Evolutionary conservation across 2,888 invertebrate genomes (phyloP).

Genomic region (Deilephila porcellus): DNA sequence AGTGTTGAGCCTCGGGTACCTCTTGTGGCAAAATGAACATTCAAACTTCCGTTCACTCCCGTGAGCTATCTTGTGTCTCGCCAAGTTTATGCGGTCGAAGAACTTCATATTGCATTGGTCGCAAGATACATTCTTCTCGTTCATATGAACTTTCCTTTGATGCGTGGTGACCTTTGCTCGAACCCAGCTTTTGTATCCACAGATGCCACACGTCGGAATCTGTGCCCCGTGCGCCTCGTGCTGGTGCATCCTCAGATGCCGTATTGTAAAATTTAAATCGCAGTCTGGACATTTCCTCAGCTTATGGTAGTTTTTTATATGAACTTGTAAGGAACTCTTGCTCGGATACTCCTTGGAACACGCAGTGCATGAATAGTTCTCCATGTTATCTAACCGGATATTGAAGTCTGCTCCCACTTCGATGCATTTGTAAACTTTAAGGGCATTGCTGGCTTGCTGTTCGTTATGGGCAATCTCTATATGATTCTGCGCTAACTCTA

Average conservation of each 20-base stretch:
- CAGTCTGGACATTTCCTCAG: slow-evolving; percentile 29
- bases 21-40: slow-evolving; percentile 54
- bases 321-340: not conserved
- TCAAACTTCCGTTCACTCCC: slow-evolving; percentile 44
- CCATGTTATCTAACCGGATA: slow-evolving; percentile 19
- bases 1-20: slow-evolving; percentile 41
- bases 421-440: not conserved
- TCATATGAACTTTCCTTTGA: slow-evolving; percentile 38
- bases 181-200: slow-evolving; percentile 35
- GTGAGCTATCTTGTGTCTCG: slow-evolving; percentile 43
- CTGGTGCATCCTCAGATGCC: not conserved
- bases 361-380: slow-evolving; percentile 28
- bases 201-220: slow-evolving; percentile 39
- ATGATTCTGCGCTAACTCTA: not conserved
- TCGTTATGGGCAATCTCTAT: not conserved
- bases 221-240: slow-evolving; percentile 30
- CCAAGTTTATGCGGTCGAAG: slow-evolving; percentile 11
- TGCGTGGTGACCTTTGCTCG: slow-evolving; percentile 14
- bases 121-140: slow-evolving; percentile 56
- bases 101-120: slow-evolving; percentile 38
- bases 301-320: slow-evolving; percentile 20
- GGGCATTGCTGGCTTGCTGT: not conserved
- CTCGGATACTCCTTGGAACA: slow-evolving; percentile 32
- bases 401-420: slow-evolving; percentile 11
- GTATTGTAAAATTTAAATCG: slow-evolving; percentile 15